Conservation (phyloP, 2,888 invertebrate genomes). For the Hyposoter didymator region DNA sequence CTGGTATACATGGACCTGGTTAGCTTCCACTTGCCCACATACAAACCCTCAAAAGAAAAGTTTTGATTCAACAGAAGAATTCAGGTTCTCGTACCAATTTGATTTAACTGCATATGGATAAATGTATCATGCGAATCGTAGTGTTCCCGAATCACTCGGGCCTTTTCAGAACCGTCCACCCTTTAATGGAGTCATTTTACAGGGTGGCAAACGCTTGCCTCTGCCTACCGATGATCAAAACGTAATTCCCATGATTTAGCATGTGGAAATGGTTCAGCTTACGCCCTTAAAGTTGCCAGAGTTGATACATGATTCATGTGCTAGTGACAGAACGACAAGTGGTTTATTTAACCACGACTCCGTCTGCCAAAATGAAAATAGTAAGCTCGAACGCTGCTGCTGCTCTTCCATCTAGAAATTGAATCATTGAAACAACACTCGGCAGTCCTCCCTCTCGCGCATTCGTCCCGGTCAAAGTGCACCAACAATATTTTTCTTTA, state of each 20-base stretch:
- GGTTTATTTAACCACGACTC: conserved; percentile 39
- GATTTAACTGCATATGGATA: conserved; percentile 20
- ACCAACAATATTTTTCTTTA: conserved; percentile 66
- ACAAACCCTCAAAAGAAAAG: conserved; percentile 12
- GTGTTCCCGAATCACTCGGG: not conserved
- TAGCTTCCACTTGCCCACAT: not conserved
- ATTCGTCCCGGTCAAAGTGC: conserved; percentile 39
- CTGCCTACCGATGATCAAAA: not conserved
- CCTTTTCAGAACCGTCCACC: not conserved
- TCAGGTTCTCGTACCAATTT: conserved; percentile 10
- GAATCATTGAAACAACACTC: conserved; percentile 66
- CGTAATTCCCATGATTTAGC: not conserved
- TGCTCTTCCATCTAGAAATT: conserved; percentile 17
- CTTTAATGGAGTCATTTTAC: not conserved
- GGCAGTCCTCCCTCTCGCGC: conserved; percentile 13
- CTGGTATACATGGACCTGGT: conserved; percentile 42
- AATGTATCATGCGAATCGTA: not conserved
- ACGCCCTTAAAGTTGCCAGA: not conserved
- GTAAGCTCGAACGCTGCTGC: not conserved
- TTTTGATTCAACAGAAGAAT: conserved; percentile 34
- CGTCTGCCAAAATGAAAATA: conserved; percentile 66
- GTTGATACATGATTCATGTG: not conserved
- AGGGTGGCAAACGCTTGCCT: not conserved
- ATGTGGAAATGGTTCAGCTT: not conserved
- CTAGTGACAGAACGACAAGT: conserved; percentile 51